phyloP scores from a whole-genome alignment of 2,797 vertebrate species.

The Danionella dracula region DNA sequence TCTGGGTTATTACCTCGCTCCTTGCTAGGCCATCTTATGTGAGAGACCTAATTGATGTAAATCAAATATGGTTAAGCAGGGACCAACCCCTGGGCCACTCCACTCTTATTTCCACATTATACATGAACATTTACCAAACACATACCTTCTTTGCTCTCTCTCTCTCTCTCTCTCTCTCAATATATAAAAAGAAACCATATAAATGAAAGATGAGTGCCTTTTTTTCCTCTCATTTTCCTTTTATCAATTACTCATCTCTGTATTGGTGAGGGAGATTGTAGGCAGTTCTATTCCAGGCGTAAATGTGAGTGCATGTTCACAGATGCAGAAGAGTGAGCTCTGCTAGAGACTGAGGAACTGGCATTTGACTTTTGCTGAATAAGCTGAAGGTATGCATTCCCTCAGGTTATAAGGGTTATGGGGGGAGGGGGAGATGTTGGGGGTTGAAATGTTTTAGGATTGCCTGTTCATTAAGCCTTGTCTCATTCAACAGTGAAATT shows the following conservation, averaged over 20 bases:
- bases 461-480: slow-evolving; percentile 58
- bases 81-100: slow-evolving; percentile 68
- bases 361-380: slow-evolving; percentile 98
- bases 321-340: slow-evolving; percentile 85
- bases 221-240: slow-evolving; percentile 25
- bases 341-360: slow-evolving; percentile 70
- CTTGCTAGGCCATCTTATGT: slow-evolving; percentile 92
- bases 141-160: not conserved
- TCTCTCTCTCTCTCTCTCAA: not conserved
- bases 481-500: slow-evolving; percentile 66
- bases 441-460: slow-evolving; percentile 43
- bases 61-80: slow-evolving; percentile 85
- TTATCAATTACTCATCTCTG: slow-evolving; percentile 63
- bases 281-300: slow-evolving; percentile 70
- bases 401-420: slow-evolving; percentile 62
- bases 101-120: slow-evolving; percentile 36
- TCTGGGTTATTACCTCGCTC: slow-evolving; percentile 98
- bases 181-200: not conserved
- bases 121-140: slow-evolving; percentile 29
- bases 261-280: slow-evolving; percentile 52
- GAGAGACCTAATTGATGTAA: slow-evolving; percentile 93
- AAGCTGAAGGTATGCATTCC: slow-evolving; percentile 80
- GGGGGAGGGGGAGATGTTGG: slow-evolving; percentile 46
- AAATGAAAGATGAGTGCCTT: not conserved
- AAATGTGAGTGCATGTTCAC: slow-evolving; percentile 76